Evolutionary conservation across 2,113 vertebrate genomes (phyloP), one percentile per base, ranked within the genome.

Genomic region (Dipodomys merriami): DNA sequence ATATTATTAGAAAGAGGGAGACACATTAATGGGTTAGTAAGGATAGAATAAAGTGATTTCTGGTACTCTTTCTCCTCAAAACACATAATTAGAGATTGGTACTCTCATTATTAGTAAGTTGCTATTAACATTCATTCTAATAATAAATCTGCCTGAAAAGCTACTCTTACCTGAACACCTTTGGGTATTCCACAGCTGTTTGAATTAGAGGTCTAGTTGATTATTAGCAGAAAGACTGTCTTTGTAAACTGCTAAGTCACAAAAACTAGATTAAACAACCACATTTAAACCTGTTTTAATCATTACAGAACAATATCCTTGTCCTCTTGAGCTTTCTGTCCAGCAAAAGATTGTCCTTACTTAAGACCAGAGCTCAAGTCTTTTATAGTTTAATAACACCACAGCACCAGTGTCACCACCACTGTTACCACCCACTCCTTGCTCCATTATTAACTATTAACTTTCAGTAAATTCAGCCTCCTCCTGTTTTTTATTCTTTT

Each of bases 361-460:
- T 13, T 57, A 57, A 46, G 20, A 46, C 30, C 68, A 81, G 76
- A 85, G 69, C 9, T 67, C 88, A 85, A 77, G 65, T 15, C 46
- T 53, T 82, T 68, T 71, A 33, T 1, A 57, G 46, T 11, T 33
- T 69, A 78, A 62, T 30, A 35, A 10, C 60, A 30, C n/a, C 71
- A n/a, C 7, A 89, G 6, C 3, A 39, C 29, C 44, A 60, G 82
- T 2, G 27, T 68, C 23, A 39, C 13, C 15, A 39, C 29, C 44
- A 60, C 77, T 2, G 27, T 68, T 23, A 49, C 13, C 15, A 10
- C 15, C 35, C 23, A 62, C n/a, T 30, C 25, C 5, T 68, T 29
- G 13, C 33, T 83, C 49, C 69, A 18, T 62, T 76, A 90, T 90
- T 71, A 83, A 87, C 72, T 87, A 84, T 73, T 23, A 60, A 65